Base-by-base conservation (phyloP, 2,888 invertebrate species). In the Pachycephus smyrnensis region DNA sequence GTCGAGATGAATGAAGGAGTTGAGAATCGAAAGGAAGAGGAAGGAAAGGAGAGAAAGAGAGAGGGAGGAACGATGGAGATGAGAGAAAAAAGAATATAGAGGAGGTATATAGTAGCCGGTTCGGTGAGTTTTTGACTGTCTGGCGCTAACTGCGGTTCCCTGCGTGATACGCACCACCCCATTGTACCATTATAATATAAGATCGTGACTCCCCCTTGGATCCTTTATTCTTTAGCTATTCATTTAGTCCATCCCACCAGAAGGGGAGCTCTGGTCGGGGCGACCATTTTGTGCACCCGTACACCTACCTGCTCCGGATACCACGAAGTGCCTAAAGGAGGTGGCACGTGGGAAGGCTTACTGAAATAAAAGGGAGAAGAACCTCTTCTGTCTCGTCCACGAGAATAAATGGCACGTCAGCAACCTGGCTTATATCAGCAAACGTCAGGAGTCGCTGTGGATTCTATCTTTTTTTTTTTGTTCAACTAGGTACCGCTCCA, bases 101-200 rank as follows among this genome's bases (percentile, higher is more conserved):
- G 71, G 71, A 36, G 76, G 78, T 77, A 75, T 79, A 79, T 80
- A 80, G 81, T 81, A 88, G 88, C 89, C 89, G 89, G 89, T 89
- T 86, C 88, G 86, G 89, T 86, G 82, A 89, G 88, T 89, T 89
- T 89, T 89, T 88, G 89, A 89, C 88, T 88, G 89, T 89, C 89
- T 89, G 89, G 85, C 88, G 88, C 88, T 89, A 88, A 88, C 88
- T 86, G 87, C 86, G 77, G 78, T 73, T 74, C 74, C 71, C 68
- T 75, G 33, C 75, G 76, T 82, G 81, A 85, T 83, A 82, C 84
- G 82, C 84, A 83, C 84, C 84, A 85, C 81, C 82, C 82, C 23
- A 9, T 55, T 55, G 23, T 55, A 55, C 55, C 55, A 23, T 55
- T 55, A 55, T 55, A 55, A 55, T 2, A 15, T 55, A 23, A 23